These are phyloP conservation scores for Bovichtus diacanthus DNA, from an alignment of 2,797 vertebrate genomes.

Conservation along the genomic window DNA sequence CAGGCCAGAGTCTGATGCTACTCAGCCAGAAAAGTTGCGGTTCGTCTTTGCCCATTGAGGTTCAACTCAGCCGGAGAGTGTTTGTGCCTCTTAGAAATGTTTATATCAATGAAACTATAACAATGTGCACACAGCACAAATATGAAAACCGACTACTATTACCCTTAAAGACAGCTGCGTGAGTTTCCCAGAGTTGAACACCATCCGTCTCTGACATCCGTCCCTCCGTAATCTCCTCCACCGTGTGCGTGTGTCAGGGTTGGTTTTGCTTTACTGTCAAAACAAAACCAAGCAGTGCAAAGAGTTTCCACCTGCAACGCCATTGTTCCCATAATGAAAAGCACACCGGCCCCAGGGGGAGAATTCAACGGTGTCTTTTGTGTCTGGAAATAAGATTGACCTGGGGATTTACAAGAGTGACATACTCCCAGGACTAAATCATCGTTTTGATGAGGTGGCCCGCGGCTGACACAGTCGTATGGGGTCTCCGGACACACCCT, in stretches of 20 bases:
- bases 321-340: constrained; percentile 73
- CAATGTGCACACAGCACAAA: constrained; percentile 24
- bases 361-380: constrained; percentile 25
- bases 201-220: constrained; percentile 10
- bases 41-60: constrained; percentile 7
- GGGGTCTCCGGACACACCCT: constrained; percentile 53
- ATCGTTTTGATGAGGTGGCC: constrained; percentile 54
- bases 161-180: constrained; percentile 45
- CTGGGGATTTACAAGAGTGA: constrained; percentile 60
- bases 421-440: constrained; percentile 55
- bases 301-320: constrained; percentile 75
- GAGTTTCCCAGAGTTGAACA: constrained; percentile 23
- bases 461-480: constrained; percentile 8
- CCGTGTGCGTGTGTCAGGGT: constrained; percentile 3
- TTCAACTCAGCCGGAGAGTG: constrained; percentile 27
- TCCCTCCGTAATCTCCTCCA: constrained; percentile 19
- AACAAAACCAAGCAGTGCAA: constrained; percentile 57
- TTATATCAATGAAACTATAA: constrained; percentile 21
- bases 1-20: constrained; percentile 13
- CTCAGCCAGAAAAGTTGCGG: constrained; percentile 25
- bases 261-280: constrained; percentile 52
- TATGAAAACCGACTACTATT: neutral
- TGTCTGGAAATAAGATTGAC: constrained; percentile 45
- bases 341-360: constrained; percentile 50
- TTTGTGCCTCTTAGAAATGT: constrained; percentile 32